Evolutionary conservation across 2,113 vertebrate genomes (phyloP).

Genomic region (Microtus montanus): DNA sequence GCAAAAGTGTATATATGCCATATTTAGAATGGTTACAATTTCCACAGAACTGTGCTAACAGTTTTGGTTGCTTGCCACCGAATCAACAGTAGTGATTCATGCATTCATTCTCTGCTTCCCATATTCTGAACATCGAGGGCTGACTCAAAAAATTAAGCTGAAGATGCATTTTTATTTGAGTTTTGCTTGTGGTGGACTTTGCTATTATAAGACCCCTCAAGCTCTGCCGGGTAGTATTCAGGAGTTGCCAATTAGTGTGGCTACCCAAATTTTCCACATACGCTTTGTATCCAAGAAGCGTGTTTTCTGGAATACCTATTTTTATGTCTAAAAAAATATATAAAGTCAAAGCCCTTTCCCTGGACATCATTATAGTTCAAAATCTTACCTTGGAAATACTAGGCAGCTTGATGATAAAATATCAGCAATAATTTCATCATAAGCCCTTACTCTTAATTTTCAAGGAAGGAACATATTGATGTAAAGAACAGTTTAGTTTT

Average conservation of each 20-base stretch:
- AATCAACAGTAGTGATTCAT: not conserved
- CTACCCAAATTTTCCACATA: not conserved
- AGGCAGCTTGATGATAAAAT: not conserved
- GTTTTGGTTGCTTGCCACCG: not conserved
- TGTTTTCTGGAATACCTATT: not conserved
- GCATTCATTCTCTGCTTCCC: not conserved
- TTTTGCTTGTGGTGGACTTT: not conserved
- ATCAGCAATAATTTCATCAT: not conserved
- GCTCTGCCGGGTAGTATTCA: not conserved
- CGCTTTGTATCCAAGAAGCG: not conserved
- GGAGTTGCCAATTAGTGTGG: not conserved
- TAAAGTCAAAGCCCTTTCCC: not conserved
- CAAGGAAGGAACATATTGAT: slow-evolving; percentile 17
- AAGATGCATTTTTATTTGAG: not conserved
- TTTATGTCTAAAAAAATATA: not conserved
- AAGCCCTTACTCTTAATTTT: slow-evolving; percentile 16
- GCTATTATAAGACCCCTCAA: not conserved
- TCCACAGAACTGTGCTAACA: not conserved
- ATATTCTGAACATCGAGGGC: not conserved
- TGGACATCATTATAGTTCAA: not conserved
- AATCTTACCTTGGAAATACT: slow-evolving; percentile 12
- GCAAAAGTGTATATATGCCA: not conserved
- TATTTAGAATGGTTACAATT: slow-evolving; percentile 41
- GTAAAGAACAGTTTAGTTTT: not conserved
- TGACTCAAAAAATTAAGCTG: not conserved